Evolutionary conservation across 2,797 vertebrate genomes (phyloP).

Genomic region (Zenarchopterus dispar): DNA sequence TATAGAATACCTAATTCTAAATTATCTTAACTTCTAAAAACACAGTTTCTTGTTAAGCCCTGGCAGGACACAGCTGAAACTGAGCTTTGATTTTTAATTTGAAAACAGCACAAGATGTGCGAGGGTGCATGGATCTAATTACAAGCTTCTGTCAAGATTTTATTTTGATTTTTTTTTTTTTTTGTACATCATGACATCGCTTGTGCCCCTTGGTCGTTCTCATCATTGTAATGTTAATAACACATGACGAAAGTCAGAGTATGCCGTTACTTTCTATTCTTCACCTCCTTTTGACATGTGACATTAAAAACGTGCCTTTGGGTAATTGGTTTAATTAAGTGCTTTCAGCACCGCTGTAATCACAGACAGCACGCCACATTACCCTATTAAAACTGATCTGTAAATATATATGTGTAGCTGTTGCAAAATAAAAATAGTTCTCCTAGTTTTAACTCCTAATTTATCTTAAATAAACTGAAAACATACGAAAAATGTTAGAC

Average conservation of each 20-base stretch:
- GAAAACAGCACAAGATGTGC: not conserved
- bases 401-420: not conserved
- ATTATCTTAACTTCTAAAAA: too few relatives aligned
- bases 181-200: not conserved
- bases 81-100: not conserved
- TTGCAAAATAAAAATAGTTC: too few relatives aligned
- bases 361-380: too few relatives aligned
- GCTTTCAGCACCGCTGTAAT: not conserved
- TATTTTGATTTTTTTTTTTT: not conserved
- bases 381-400: not conserved
- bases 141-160: conserved; percentile 1
- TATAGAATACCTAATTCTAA: too few relatives aligned
- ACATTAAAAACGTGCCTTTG: not conserved
- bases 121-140: not conserved
- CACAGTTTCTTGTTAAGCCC: too few relatives aligned
- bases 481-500: too few relatives aligned
- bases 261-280: conserved; percentile 1
- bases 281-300: conserved; percentile 3
- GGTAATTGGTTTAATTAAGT: conserved; percentile 15
- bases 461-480: too few relatives aligned
- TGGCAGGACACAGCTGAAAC: not conserved
- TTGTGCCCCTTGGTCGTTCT: conserved; percentile 2
- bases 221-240: conserved; percentile 4
- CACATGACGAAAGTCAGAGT: conserved; percentile 5
- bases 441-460: too few relatives aligned